Evolutionary conservation across 2,888 invertebrate genomes (phyloP).

Genomic region (Actias luna): DNA sequence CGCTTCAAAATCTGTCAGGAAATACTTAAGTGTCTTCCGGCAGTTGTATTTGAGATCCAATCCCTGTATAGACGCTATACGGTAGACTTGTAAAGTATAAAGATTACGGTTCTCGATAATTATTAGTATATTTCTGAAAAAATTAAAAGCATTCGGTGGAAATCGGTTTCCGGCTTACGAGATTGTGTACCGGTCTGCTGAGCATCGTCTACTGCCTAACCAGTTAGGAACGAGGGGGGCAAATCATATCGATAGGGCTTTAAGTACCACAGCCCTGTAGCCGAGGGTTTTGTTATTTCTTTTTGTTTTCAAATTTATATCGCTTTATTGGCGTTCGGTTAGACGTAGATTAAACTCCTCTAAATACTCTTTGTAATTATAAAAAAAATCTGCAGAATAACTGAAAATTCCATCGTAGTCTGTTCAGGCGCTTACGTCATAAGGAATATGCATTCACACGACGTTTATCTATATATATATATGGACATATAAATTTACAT

Average conservation of each 20-base stretch:
- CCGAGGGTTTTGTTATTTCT: neutral
- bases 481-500: neutral
- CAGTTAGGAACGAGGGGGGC: slow-evolving; percentile 30
- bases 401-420: neutral
- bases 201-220: slow-evolving; percentile 41
- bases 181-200: slow-evolving; percentile 53
- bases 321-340: neutral
- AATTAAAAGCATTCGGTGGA: slow-evolving; percentile 50
- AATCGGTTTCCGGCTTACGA: slow-evolving; percentile 56
- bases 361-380: neutral
- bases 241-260: neutral
- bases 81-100: neutral
- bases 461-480: neutral
- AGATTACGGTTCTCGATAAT: neutral
- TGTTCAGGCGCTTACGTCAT: no score
- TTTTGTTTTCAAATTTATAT: neutral
- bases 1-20: no score
- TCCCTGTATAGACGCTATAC: neutral
- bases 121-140: slow-evolving; percentile 21
- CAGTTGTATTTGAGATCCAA: no score
- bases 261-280: neutral
- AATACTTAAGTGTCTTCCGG: no score
- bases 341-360: no score
- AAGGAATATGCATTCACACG: no score
- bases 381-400: neutral